These are phyloP conservation scores for Drosophila athabasca DNA, from an alignment of 1,140 invertebrate species.

Conservation along the genomic window DNA sequence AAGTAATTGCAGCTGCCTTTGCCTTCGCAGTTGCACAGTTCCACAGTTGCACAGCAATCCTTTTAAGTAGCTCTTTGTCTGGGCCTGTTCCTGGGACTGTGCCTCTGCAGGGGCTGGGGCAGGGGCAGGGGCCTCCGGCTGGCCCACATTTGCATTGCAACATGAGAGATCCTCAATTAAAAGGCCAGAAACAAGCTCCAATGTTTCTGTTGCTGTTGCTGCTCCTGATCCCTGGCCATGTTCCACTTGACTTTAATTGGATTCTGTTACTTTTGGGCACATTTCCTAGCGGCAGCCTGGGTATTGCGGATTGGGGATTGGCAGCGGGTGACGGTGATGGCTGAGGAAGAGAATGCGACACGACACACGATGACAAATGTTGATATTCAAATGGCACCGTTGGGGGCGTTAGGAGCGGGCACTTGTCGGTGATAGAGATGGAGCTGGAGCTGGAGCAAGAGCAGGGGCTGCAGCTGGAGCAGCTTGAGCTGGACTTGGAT, in stretches of 20 bases:
- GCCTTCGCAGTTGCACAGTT: background rate
- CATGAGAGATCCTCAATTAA: conserved; percentile 72
- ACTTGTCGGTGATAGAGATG: conserved; percentile 16
- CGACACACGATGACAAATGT: conserved; percentile 80
- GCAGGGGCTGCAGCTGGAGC: conserved; percentile 1
- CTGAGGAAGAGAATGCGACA: conserved; percentile 61
- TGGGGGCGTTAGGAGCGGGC: conserved; percentile 50
- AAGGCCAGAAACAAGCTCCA: conserved; percentile 51
- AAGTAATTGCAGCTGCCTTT: conserved; percentile 62
- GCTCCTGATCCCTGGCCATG: conserved; percentile 59
- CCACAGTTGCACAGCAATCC: conserved; percentile 28
- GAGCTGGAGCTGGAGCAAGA: background rate
- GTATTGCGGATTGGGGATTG: background rate
- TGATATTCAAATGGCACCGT: conserved; percentile 78
- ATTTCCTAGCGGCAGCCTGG: conserved; percentile 43
- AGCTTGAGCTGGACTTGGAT: conserved; percentile 7
- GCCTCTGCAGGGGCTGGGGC: background rate
- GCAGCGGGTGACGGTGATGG: no score
- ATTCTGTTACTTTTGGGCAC: conserved; percentile 76
- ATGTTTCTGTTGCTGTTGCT: conserved; percentile 11
- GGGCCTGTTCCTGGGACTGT: background rate
- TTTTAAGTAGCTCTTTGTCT: conserved; percentile 52
- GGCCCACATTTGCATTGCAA: conserved; percentile 69
- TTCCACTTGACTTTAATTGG: conserved; percentile 79
- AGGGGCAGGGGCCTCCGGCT: conserved; percentile 15